Percentiles rank a stretch among this genome's conserved stretches.
Evolutionary conservation across 2,113 vertebrate genomes (phyloP).

Genomic region (Phodopus roborovskii): DNA sequence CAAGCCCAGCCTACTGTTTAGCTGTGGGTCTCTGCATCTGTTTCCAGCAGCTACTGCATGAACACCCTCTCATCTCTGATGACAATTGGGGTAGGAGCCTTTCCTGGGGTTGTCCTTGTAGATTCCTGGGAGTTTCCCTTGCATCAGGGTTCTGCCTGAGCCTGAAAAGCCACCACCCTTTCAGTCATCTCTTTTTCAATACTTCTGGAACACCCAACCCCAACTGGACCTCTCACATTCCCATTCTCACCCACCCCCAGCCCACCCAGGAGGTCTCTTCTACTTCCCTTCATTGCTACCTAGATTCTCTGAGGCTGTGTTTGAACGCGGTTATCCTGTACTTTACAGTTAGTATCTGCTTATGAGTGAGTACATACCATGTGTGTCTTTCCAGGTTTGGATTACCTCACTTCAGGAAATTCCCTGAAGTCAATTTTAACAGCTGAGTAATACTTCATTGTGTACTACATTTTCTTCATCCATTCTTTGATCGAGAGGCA

Average conservation of each 20-base stretch:
- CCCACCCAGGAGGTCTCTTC: background rate
- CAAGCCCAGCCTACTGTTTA: background rate
- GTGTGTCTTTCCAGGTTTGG: background rate
- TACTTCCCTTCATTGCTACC: no score
- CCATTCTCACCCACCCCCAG: background rate
- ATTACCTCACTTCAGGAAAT: no score
- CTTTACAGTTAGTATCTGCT: background rate
- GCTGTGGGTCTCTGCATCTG: background rate
- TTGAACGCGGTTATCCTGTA: background rate
- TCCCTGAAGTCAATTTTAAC: no score
- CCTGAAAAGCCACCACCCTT: background rate
- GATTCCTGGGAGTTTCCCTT: background rate
- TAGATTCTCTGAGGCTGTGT: background rate
- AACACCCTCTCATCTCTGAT: background rate
- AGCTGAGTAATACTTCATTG: background rate
- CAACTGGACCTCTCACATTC: background rate
- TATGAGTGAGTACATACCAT: background rate
- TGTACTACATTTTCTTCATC: background rate
- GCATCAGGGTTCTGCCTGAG: background rate
- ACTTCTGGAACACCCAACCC: background rate
- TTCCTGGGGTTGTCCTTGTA: background rate
- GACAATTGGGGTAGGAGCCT: background rate
- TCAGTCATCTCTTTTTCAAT: background rate
- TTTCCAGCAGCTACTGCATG: background rate
- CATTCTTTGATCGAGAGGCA: background rate